Evolutionary conservation across 2,113 vertebrate species (phyloP).

Genomic region (Agapornis roseicollis): DNA sequence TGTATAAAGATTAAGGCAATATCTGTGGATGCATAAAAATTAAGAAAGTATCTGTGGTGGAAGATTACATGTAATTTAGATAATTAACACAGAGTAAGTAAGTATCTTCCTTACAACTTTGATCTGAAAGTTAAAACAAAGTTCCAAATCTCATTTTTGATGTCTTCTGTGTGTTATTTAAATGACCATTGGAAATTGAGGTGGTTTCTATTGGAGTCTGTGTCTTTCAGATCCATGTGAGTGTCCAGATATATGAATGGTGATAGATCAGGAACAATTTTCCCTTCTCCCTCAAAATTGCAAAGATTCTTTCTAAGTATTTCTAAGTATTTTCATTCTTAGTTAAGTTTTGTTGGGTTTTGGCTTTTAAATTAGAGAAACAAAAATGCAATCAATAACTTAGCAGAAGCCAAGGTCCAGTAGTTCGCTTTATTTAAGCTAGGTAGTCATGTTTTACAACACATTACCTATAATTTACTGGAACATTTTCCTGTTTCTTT

Average conservation of each 20-base stretch:
- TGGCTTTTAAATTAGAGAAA: background rate
- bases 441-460: background rate
- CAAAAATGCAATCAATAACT: background rate
- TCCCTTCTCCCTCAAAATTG: background rate
- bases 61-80: background rate
- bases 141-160: background rate
- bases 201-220: background rate
- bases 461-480: background rate
- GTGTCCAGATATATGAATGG: background rate
- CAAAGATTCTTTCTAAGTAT: background rate
- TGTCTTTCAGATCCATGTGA: background rate
- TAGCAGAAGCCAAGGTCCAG: background rate
- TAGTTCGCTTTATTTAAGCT: background rate
- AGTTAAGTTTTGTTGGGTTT: background rate
- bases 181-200: background rate
- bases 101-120: background rate
- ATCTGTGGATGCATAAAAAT: background rate
- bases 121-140: background rate
- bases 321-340: background rate
- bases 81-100: background rate
- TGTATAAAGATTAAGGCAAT: background rate
- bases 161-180: background rate
- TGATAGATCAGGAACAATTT: background rate
- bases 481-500: background rate
- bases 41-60: background rate